These are phyloP conservation scores for Lagothrix lagotricha DNA, from an alignment of 2,797 vertebrate genomes.

Conservation along the genomic window DNA sequence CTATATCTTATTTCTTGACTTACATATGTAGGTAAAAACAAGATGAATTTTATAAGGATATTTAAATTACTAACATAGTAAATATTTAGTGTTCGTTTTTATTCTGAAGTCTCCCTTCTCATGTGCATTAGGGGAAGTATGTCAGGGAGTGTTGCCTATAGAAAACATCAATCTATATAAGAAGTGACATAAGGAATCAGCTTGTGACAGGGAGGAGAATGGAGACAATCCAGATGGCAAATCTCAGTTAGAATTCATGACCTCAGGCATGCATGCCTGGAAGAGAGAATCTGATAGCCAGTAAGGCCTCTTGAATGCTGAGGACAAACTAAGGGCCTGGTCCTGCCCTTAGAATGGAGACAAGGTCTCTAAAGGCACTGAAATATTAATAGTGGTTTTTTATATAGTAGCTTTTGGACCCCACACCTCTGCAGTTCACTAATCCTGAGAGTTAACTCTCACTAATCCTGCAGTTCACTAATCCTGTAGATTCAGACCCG, in stretches of 20 bases:
- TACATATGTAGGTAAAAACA: not conserved
- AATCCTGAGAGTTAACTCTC: not conserved
- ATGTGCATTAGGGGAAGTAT: not conserved
- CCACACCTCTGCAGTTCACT: not conserved
- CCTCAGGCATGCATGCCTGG: not conserved
- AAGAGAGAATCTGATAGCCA: not conserved
- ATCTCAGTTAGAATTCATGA: not conserved
- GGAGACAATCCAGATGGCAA: not conserved
- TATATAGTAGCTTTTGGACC: not conserved
- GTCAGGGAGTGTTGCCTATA: not conserved
- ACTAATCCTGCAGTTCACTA: not conserved
- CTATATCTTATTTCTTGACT: not conserved
- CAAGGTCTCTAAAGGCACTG: not conserved
- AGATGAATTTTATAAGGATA: not conserved
- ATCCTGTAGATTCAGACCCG: not conserved
- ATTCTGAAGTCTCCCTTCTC: not conserved
- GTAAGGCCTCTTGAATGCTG: not conserved
- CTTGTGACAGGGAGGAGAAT: not conserved
- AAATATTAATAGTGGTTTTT: not conserved
- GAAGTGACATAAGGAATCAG: not conserved
- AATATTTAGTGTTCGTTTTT: not conserved
- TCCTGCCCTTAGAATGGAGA: not conserved
- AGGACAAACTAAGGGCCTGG: not conserved
- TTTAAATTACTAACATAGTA: not conserved
- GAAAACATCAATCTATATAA: not conserved